Conservation (phyloP, 2,888 invertebrate genomes). For the Drosophila yooni region DNA sequence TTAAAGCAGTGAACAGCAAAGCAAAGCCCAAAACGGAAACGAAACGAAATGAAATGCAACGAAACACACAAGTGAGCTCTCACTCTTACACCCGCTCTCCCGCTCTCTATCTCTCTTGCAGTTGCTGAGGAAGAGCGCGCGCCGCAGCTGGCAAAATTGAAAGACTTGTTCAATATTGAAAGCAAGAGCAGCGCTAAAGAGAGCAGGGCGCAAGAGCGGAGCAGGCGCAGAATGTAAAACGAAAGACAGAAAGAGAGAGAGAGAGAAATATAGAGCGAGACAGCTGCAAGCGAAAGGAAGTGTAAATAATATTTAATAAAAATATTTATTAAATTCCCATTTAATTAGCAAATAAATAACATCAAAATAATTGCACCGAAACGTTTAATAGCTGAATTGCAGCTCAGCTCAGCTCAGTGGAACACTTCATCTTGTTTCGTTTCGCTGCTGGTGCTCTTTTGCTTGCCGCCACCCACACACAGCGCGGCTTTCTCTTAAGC, state of each 20-base stretch:
- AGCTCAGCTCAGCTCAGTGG: background rate
- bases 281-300: background rate
- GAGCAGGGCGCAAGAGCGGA: conserved; percentile 30
- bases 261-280: conserved; percentile 2
- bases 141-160: conserved; percentile 28
- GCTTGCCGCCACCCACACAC: background rate
- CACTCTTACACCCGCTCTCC: background rate
- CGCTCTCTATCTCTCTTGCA: background rate
- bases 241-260: conserved; percentile 4
- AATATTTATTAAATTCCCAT: background rate
- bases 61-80: background rate
- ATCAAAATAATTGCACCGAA: background rate
- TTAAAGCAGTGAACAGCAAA: conserved; percentile 39
- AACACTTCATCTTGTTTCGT: conserved; percentile 22
- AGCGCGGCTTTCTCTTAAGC: conserved; percentile 11
- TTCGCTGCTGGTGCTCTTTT: conserved; percentile 8
- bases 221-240: conserved; percentile 33
- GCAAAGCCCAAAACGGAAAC: conserved; percentile 17
- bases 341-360: background rate
- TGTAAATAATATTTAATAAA: background rate
- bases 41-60: conserved; percentile 15
- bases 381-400: conserved; percentile 35
- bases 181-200: conserved; percentile 19
- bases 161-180: conserved; percentile 43
- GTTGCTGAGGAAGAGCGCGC: background rate